Percentiles rank a stretch among this genome's conserved stretches.
phyloP scores from a whole-genome alignment of 2,888 invertebrate species.

The Callimorpha dominula region DNA sequence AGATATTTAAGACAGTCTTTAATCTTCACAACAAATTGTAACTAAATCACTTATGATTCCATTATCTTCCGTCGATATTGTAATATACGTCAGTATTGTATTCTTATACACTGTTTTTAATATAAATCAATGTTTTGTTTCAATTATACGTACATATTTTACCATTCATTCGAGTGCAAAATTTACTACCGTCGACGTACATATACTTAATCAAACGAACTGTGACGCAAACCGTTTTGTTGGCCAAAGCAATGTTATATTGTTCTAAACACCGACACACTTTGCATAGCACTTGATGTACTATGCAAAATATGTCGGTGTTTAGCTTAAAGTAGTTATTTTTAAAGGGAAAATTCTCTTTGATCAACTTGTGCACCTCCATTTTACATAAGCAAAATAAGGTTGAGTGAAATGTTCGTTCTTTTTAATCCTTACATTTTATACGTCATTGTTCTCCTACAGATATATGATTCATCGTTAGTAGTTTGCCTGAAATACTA shows the following conservation, averaged over 20 bases:
- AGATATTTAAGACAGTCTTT: too few species aligned
- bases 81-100: not conserved
- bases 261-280: not conserved
- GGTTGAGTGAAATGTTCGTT: too few species aligned
- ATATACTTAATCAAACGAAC: not conserved
- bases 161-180: not conserved
- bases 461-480: too few species aligned
- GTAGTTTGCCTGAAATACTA: too few species aligned
- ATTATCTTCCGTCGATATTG: not conserved
- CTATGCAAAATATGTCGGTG: too few species aligned
- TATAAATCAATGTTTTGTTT: too few species aligned
- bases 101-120: too few species aligned
- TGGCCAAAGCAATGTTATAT: not conserved
- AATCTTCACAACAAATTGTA: too few species aligned
- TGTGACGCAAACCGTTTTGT: not conserved
- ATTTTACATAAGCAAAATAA: constrained; percentile 3
- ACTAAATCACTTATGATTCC: too few species aligned
- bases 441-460: too few species aligned
- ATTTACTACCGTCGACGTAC: not conserved
- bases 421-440: too few species aligned
- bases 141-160: not conserved
- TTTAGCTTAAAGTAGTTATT: constrained; percentile 1
- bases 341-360: constrained; percentile 6
- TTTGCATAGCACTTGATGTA: too few species aligned
- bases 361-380: not conserved